Base-by-base conservation (phyloP, 2,113 vertebrate genomes). In the Hiodon tergisus region DNA sequence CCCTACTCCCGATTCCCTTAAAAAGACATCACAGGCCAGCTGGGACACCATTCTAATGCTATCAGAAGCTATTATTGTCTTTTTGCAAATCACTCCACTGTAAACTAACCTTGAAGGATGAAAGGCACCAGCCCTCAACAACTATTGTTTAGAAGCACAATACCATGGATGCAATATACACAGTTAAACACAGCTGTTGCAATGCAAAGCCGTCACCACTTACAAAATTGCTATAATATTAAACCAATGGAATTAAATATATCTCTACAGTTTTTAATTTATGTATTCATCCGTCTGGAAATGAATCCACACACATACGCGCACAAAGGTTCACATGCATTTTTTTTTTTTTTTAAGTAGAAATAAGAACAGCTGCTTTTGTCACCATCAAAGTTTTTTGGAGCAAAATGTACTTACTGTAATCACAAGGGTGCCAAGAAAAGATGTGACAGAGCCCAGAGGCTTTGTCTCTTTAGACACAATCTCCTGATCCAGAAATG, bases 1-100 rank as follows among this genome's bases (percentile, higher is more conserved):
- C 88, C 87, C 85, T 81, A 88, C 91, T 87, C 91, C 84, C 88
- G 94, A 97, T 98, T 97, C 92, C 97, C 97, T 97, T 99, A 99
- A 99, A 99, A 99, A 99, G 97, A 91, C 95, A 98, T 96, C 80
- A 85, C 83, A 7, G 85, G 84, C 87, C 85, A 89, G 91, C 89
- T 89, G 89, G 89, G 90, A 87, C 90, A 88, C 89, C 91, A 87
- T 80, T 77, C 78, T 83, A 87, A 87, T 93, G 93, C 91, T 93
- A 93, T 96, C 95, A 95, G 91, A 81, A 87, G 89, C 94, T 99
- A 99, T 98, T 99, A 93, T 94, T 91, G 93, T 88, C 87, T 78
- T 76, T 84, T 84, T 88, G 89, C 77, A 75, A 84, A 89, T 89
- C 88, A 88, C 89, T 86, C 83, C 83, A 81, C 76, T 85, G 86